Evolutionary conservation across 2,113 vertebrate genomes (phyloP).

Genomic region (Steatornis caripensis): DNA sequence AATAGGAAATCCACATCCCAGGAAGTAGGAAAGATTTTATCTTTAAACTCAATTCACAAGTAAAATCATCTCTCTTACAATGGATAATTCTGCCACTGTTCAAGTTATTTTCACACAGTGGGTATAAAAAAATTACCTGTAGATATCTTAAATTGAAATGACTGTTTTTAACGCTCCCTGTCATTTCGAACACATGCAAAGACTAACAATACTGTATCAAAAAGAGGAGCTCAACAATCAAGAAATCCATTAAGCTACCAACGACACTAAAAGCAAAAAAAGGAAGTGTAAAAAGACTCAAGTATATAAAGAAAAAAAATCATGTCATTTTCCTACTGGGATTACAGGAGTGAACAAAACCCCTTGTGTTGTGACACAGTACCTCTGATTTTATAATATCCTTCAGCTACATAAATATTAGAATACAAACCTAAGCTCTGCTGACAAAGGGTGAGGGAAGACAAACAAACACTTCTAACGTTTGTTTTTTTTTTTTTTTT

Average conservation of each 20-base stretch:
- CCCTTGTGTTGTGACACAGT: background rate
- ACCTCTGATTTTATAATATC: background rate
- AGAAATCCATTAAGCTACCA: constrained; percentile 28
- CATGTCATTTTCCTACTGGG: background rate
- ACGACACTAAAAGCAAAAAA: background rate
- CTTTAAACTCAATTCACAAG: constrained; percentile 45
- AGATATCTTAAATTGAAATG: constrained; percentile 3
- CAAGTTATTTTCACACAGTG: constrained; percentile 43
- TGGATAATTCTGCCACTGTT: background rate
- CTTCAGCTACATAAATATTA: background rate
- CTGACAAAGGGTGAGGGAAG: background rate
- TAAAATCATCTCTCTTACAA: constrained; percentile 18
- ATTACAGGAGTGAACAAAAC: background rate
- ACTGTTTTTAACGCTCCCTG: background rate
- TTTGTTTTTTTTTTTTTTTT: background rate
- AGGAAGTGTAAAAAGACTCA: background rate
- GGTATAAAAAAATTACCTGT: constrained; percentile 8
- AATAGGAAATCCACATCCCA: background rate
- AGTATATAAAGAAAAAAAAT: background rate
- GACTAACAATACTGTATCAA: constrained; percentile 18
- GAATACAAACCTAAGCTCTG: background rate
- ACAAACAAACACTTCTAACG: background rate
- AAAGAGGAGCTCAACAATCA: constrained; percentile 17
- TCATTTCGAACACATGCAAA: background rate
- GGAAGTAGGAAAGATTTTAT: constrained; percentile 23